Evolutionary conservation across 2,797 vertebrate genomes (phyloP).

Genomic region (Tapera naevia): DNA sequence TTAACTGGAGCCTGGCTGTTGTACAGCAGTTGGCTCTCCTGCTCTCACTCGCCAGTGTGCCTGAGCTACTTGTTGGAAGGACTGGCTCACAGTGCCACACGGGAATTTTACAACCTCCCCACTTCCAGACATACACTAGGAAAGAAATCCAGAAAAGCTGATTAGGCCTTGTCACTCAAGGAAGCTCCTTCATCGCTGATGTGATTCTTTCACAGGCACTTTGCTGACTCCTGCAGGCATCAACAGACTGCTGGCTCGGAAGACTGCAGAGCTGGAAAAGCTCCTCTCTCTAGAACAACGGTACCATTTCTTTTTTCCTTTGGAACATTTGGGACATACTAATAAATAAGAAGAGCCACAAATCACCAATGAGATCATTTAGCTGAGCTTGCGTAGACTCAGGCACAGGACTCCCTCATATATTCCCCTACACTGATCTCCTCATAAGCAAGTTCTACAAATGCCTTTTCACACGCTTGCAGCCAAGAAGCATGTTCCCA

Average conservation of each 20-base stretch:
- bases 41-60: neutral
- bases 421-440: neutral
- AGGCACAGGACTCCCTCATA: neutral
- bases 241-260: neutral
- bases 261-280: neutral
- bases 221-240: conserved; percentile 8
- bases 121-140: neutral
- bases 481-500: neutral
- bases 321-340: neutral
- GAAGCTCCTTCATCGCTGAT: conserved; percentile 20
- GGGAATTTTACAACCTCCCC: neutral
- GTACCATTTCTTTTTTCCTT: neutral
- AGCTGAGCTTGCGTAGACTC: neutral
- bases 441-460: neutral
- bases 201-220: neutral
- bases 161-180: conserved; percentile 18
- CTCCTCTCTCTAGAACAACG: neutral
- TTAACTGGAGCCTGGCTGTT: neutral
- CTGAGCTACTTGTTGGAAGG: neutral
- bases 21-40: neutral
- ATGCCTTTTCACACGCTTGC: neutral
- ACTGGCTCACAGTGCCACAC: neutral
- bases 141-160: conserved; percentile 52
- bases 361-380: neutral
- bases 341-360: neutral